A percentile compares a stretch with the other conserved stretches of the same genome.
Evolutionary conservation across 2,797 vertebrate species (phyloP).

Genomic region (Chaetophractus vellerosus): DNA sequence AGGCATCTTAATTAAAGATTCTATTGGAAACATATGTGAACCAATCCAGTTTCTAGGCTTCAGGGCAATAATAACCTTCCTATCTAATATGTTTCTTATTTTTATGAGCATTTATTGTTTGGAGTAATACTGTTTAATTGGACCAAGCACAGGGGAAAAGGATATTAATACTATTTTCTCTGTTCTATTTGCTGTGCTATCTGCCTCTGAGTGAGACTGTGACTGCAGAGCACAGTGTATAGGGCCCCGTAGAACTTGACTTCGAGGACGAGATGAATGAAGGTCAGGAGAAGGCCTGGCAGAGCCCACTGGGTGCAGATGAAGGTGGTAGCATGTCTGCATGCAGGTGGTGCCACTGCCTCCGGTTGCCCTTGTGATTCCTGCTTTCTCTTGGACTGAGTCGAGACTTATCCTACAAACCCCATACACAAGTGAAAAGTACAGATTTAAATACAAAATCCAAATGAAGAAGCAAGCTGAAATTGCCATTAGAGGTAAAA

Average conservation of each 20-base stretch:
- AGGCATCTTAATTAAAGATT: conserved; percentile 76
- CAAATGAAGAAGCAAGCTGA: conserved; percentile 55
- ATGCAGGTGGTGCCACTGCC: not conserved
- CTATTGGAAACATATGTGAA: conserved; percentile 71
- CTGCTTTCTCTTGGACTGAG: not conserved
- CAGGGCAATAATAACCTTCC: conserved; percentile 58
- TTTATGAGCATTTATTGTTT: conserved; percentile 70
- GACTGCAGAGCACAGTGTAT: not conserved
- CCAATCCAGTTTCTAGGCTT: conserved; percentile 57
- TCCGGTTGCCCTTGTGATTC: not conserved
- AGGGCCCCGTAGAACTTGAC: not conserved
- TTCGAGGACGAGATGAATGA: not conserved
- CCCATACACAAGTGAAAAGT: not conserved
- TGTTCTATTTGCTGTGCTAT: not conserved
- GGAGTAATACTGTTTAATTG: conserved; percentile 65
- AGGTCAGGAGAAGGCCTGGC: not conserved
- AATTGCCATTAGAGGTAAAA: conserved; percentile 7
- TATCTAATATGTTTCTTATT: conserved; percentile 74
- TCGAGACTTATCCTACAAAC: not conserved
- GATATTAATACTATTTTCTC: conserved; percentile 53
- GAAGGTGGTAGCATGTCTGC: fast-evolving
- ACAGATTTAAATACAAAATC: conserved; percentile 8
- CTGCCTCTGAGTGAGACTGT: not conserved
- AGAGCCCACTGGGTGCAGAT: not conserved
- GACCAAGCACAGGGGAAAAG: conserved; percentile 49